Evolutionary conservation across 1,140 invertebrate genomes (phyloP), one percentile per base, ranked within the genome.

Genomic region (Gryllus bimaculatus): DNA sequence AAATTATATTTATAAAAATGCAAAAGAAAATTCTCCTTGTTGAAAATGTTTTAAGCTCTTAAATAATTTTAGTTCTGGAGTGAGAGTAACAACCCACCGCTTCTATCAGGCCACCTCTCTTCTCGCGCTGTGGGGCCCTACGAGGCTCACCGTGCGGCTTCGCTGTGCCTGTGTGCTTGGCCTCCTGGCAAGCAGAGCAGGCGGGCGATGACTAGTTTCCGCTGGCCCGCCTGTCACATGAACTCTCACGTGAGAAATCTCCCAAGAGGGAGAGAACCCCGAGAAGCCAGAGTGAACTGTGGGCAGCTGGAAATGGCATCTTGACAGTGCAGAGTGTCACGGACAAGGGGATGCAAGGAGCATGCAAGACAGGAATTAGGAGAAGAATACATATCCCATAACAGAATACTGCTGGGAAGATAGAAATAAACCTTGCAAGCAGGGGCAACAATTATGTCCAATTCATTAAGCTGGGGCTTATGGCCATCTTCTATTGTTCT

Each of bases 1-100:
- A 39, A 39, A 39, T 39, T 39, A 39, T 5, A 39, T 39, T 39
- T 2, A 39, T n/a, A 1, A 39, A 39, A 39, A 39, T 39, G 26
- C 26, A 39, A 39, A 39, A 5, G 26, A 39, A 2, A 39, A 39
- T 39, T 39, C 26, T 39, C n/a, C 26, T 39, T 39, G 26, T n/a
- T 39, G 26, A 39, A 39, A 39, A 39, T 39, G 26, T 39, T 39
- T 39, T 5, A n/a, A 39, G n/a, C n/a, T n/a, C 26, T 39, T 39
- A 39, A 39, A 39, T 39, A 39, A 39, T 39, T 39, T 39, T 39
- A 39, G 26, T 39, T 39, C 26, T 39, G 48, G 75, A 8, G 10
- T 39, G 75, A 47, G 75, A 39, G 75, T 76, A 18, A 12, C 76
- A n/a, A 49, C 75, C 74, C 80, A 84, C 84, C n/a, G n/a, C 84